Conservation (phyloP, 2,113 vertebrate species). For the Oxyura jamaicensis region DNA sequence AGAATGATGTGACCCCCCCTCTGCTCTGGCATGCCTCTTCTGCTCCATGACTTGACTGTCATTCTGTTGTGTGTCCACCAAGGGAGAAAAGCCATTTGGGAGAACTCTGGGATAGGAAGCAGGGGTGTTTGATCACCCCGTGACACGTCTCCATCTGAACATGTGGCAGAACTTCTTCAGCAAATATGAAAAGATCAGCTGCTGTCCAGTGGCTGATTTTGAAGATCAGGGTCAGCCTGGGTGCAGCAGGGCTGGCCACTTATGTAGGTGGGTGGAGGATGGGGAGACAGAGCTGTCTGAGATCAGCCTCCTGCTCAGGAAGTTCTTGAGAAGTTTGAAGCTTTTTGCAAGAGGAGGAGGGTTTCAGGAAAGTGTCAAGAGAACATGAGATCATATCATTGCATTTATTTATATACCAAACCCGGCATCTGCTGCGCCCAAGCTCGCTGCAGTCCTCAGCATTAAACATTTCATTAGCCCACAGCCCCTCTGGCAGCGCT, state of each 20-base stretch:
- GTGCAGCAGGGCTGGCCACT: neutral
- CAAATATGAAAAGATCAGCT: neutral
- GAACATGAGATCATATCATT: conserved; percentile 62
- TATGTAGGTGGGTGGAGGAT: neutral
- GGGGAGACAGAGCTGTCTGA: neutral
- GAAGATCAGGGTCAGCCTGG: neutral
- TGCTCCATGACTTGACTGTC: neutral
- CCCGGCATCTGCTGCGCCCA: conserved; percentile 42
- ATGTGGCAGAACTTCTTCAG: neutral
- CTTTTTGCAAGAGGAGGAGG: conserved; percentile 19
- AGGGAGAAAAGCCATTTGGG: neutral
- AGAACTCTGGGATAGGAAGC: neutral
- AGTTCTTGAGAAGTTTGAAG: conserved; percentile 37
- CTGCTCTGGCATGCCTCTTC: neutral
- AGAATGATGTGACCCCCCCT: neutral
- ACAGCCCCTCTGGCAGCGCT: conserved; percentile 60
- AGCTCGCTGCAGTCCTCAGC: conserved; percentile 49
- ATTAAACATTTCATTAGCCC: conserved; percentile 68
- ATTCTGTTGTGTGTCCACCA: neutral
- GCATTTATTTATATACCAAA: conserved; percentile 55
- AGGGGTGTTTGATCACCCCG: neutral
- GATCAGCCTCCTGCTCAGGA: conserved; percentile 21
- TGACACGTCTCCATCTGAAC: neutral
- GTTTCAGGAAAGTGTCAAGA: conserved; percentile 60
- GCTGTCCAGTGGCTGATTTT: neutral